Percentiles rank a stretch among this genome's conserved stretches.
Evolutionary conservation across 2,113 vertebrate genomes (phyloP).

Genomic region (Gymnogyps californianus): DNA sequence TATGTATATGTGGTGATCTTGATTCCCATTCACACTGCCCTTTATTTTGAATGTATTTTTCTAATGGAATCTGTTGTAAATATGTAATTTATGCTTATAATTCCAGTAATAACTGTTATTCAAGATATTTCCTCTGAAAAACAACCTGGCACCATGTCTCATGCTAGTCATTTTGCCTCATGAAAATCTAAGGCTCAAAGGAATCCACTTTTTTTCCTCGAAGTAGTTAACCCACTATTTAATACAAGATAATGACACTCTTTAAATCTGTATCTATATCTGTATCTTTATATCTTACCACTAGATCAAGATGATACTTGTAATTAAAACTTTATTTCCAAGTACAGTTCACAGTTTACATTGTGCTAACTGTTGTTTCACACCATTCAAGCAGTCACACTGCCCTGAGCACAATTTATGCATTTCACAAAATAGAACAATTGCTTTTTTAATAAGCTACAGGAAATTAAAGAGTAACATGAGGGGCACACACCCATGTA

Average conservation of each 20-base stretch:
- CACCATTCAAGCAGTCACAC: background rate
- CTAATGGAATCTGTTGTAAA: background rate
- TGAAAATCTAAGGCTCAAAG: background rate
- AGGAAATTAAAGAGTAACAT: background rate
- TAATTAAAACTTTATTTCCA: slow-evolving; percentile 48
- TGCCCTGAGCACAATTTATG: background rate
- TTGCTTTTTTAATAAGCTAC: background rate
- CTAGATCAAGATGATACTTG: background rate
- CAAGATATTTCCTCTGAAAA: background rate
- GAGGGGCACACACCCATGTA: background rate
- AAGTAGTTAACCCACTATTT: slow-evolving; percentile 16
- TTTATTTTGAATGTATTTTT: background rate
- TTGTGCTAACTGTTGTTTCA: background rate
- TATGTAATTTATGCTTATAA: background rate
- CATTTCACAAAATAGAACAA: slow-evolving; percentile 11
- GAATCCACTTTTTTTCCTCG: background rate
- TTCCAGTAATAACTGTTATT: background rate
- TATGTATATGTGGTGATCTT: background rate
- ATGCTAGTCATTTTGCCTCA: background rate
- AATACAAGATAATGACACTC: background rate
- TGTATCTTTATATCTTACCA: background rate
- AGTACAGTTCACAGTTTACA: slow-evolving; percentile 33
- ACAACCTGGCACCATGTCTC: background rate
- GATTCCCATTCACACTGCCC: background rate
- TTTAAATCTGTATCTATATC: background rate